Evolutionary conservation across 2,797 vertebrate genomes (phyloP).

Genomic region (Phoxinus dragarum): DNA sequence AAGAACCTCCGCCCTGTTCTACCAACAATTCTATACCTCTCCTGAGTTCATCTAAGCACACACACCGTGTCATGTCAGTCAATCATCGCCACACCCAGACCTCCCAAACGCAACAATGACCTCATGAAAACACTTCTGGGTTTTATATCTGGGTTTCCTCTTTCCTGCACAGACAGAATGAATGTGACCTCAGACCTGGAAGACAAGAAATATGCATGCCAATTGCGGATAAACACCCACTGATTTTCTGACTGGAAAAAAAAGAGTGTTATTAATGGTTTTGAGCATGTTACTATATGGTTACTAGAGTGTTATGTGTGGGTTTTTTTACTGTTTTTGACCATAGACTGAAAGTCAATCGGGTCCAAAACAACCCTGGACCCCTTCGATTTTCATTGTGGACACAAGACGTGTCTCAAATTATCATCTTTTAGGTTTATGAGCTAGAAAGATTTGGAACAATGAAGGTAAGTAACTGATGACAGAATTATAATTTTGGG

Average conservation of each 20-base stretch:
- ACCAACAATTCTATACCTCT: conserved; percentile 6
- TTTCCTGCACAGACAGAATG: conserved; percentile 40
- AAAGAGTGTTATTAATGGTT: not conserved
- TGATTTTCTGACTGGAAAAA: not conserved
- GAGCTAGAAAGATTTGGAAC: not conserved
- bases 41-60: conserved; percentile 23
- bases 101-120: conserved; percentile 45
- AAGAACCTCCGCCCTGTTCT: conserved; percentile 36
- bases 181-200: conserved; percentile 33
- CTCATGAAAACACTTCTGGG: conserved; percentile 19
- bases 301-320: not conserved
- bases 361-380: not conserved
- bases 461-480: not conserved
- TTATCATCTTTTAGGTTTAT: not conserved
- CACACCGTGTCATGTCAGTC: conserved; percentile 42
- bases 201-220: not conserved
- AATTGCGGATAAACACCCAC: not conserved
- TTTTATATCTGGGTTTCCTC: conserved; percentile 12
- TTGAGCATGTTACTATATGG: not conserved
- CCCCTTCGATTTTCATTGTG: not conserved
- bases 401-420: not conserved
- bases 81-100: conserved; percentile 49
- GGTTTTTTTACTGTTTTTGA: not conserved
- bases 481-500: not conserved
- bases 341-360: not conserved